phyloP scores from a whole-genome alignment of 2,113 vertebrate species.

The Sapayoa aenigma region DNA sequence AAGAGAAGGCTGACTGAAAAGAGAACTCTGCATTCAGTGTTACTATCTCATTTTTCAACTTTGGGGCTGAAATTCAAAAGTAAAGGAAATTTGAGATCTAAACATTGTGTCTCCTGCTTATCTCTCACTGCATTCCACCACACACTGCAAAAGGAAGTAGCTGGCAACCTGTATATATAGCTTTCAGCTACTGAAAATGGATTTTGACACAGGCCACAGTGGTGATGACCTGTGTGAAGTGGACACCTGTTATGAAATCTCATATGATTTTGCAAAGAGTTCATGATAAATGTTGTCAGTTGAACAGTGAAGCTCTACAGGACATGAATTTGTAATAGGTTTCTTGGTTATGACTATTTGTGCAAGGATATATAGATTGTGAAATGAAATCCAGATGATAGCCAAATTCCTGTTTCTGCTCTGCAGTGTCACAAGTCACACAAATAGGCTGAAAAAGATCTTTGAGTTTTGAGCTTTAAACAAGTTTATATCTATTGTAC shows the following conservation, averaged over 20 bases:
- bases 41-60: not conserved
- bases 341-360: slow-evolving; percentile 18
- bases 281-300: slow-evolving; percentile 57
- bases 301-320: slow-evolving; percentile 38
- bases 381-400: slow-evolving; percentile 44
- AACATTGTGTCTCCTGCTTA: not conserved
- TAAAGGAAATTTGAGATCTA: not conserved
- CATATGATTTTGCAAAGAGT: slow-evolving; percentile 59
- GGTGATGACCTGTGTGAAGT: slow-evolving; percentile 37
- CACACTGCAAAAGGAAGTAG: not conserved
- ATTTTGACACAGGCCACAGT: slow-evolving; percentile 48
- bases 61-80: not conserved
- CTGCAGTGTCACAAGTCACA: not conserved
- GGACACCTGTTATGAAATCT: slow-evolving; percentile 64
- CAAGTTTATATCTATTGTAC: not conserved
- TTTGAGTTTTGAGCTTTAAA: not conserved
- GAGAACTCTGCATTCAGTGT: not conserved
- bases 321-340: slow-evolving; percentile 41
- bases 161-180: not conserved
- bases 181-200: slow-evolving; percentile 45
- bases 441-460: not conserved
- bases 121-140: not conserved
- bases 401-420: not conserved
- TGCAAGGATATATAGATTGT: not conserved
- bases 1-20: not conserved